These are phyloP conservation scores for Apogon hyalosoma DNA, from an alignment of 2,797 vertebrate genomes.

Conservation along the genomic window DNA sequence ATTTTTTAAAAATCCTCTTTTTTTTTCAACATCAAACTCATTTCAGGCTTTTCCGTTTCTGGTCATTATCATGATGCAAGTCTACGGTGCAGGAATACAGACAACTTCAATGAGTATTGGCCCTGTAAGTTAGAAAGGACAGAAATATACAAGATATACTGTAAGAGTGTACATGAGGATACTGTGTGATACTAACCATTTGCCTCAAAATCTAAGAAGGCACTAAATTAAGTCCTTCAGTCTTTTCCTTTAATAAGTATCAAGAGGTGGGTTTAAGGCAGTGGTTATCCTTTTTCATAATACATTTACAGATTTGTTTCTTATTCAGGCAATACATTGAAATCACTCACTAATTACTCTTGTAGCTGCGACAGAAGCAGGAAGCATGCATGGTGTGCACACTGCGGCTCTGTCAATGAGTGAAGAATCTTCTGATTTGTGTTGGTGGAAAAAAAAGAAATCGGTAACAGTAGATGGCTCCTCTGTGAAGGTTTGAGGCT, in stretches of 20 bases:
- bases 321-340: constrained; percentile 61
- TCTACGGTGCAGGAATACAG: constrained; percentile 55
- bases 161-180: constrained; percentile 61
- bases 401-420: constrained; percentile 33
- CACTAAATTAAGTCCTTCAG: constrained; percentile 79
- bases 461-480: constrained; percentile 36
- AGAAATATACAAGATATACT: constrained; percentile 69
- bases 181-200: constrained; percentile 63
- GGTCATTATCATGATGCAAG: constrained; percentile 39
- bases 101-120: constrained; percentile 54
- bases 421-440: constrained; percentile 44
- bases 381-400: constrained; percentile 47
- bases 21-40: constrained; percentile 25
- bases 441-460: constrained; percentile 19
- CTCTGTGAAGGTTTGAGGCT: constrained; percentile 65
- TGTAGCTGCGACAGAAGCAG: constrained; percentile 48
- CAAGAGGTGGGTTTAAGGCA: constrained; percentile 81
- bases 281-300: constrained; percentile 73
- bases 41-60: constrained; percentile 45
- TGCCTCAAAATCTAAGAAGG: constrained; percentile 78
- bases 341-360: constrained; percentile 53
- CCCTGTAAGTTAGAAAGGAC: constrained; percentile 61
- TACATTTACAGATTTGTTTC: constrained; percentile 47
- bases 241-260: constrained; percentile 63
- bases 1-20: background rate